Percentiles rank a stretch among this genome's conserved stretches.
Evolutionary conservation across 2,888 invertebrate species (phyloP).

Genomic region (Alloplasta piceator): DNA sequence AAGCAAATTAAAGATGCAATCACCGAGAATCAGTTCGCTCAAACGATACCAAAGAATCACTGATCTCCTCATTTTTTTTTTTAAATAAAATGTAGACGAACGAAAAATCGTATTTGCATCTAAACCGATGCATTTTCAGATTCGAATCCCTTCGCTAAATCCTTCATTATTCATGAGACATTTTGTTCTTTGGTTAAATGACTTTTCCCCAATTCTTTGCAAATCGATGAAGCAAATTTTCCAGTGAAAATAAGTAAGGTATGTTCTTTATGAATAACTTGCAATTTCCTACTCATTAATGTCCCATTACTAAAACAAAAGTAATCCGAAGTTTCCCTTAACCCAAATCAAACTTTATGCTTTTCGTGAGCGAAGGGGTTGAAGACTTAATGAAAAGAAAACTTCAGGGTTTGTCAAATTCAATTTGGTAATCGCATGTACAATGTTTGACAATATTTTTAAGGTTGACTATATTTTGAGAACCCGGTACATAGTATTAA

Average conservation of each 20-base stretch:
- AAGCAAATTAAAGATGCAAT: slow-evolving; percentile 43
- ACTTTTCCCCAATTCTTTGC: neutral
- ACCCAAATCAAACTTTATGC: neutral
- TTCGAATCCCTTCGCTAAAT: slow-evolving; percentile 25
- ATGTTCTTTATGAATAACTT: neutral
- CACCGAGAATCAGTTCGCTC: slow-evolving; percentile 72
- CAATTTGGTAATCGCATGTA: slow-evolving; percentile 12
- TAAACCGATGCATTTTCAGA: slow-evolving; percentile 41
- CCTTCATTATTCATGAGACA: neutral
- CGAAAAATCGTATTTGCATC: slow-evolving; percentile 11
- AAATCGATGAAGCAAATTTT: neutral
- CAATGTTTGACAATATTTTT: slow-evolving; percentile 40
- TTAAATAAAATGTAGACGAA: slow-evolving; percentile 41
- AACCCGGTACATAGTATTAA: neutral
- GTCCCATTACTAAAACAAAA: neutral
- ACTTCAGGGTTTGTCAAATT: neutral
- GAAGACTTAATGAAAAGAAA: neutral
- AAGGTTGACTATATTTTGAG: neutral
- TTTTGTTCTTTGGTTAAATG: neutral
- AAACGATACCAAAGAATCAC: slow-evolving; percentile 72
- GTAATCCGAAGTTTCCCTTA: neutral
- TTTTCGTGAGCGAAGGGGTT: neutral
- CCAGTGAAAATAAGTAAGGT: neutral
- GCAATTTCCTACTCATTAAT: too few relatives aligned
- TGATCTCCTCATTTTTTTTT: slow-evolving; percentile 63